Conservation (phyloP, 2,113 vertebrate species). For the Lycaon pictus region DNA sequence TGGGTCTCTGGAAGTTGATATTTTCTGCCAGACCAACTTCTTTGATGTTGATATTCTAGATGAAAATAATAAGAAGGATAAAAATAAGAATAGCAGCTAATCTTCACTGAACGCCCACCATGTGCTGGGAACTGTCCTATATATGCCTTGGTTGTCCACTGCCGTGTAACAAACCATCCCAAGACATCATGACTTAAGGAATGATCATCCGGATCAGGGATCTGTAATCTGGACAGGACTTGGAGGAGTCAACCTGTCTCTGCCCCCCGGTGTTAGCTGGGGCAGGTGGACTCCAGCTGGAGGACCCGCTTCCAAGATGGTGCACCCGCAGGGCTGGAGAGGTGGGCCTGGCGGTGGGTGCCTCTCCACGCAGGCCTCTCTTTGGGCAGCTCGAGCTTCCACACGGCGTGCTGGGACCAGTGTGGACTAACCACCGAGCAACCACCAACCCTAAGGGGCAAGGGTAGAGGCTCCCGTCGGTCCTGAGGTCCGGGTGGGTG, state of each 20-base stretch:
- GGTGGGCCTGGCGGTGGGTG: not conserved
- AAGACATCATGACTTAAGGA: not conserved
- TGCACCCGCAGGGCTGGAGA: not conserved
- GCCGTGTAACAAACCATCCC: no score
- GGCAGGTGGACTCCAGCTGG: not conserved
- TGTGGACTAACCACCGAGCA: not conserved
- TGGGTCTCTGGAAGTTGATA: not conserved
- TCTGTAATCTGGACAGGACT: not conserved
- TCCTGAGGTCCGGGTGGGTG: not conserved
- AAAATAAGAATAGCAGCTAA: no score
- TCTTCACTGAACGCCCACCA: no score
- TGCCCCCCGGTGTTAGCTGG: not conserved
- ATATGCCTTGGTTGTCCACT: accelerated
- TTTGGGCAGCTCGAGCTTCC: not conserved
- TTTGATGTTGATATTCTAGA: not conserved
- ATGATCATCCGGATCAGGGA: no score
- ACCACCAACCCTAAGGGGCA: not conserved
- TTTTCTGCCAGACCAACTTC: not conserved
- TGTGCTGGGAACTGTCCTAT: not conserved
- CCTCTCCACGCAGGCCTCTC: not conserved
- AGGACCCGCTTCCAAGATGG: not conserved
- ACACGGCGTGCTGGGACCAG: not conserved
- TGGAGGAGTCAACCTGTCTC: no score
- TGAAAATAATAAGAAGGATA: accelerated
- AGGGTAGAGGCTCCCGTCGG: not conserved